A percentile compares a stretch with the other conserved stretches of the same genome.
Evolutionary conservation across 2,113 vertebrate genomes (phyloP).

Genomic region (Tor tambroides): DNA sequence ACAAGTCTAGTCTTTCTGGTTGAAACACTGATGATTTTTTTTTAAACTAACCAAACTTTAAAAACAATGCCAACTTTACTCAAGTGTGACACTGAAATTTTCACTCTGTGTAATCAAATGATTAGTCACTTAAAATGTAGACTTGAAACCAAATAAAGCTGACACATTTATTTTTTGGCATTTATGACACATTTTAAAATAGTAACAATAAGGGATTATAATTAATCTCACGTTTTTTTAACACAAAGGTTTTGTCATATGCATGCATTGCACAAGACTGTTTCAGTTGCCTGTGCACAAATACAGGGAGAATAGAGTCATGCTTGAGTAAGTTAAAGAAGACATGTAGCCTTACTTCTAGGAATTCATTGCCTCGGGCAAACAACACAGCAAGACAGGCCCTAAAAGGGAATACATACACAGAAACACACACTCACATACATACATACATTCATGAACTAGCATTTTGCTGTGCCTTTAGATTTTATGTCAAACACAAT

Average conservation of each 20-base stretch:
- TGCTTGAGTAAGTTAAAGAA: neutral
- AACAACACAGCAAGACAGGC: conserved; percentile 65
- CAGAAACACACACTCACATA: neutral
- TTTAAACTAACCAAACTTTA: neutral
- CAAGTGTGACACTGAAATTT: neutral
- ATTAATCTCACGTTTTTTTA: neutral
- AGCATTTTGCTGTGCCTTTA: neutral
- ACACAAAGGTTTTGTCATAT: neutral
- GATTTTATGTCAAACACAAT: neutral
- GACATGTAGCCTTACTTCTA: conserved; percentile 51
- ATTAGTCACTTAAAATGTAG: neutral
- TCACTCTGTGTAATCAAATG: neutral
- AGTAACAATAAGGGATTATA: neutral
- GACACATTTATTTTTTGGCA: neutral
- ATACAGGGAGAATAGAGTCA: conserved; percentile 4
- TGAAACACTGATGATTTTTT: neutral
- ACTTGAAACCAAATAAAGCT: neutral
- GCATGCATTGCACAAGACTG: neutral
- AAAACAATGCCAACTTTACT: neutral
- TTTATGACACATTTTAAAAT: neutral
- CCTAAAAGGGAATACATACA: conserved; percentile 29
- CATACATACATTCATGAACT: conserved; percentile 32
- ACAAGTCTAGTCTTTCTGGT: neutral
- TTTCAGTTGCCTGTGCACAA: neutral
- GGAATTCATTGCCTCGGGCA: conserved; percentile 75